These are phyloP conservation scores for Zapus hudsonius DNA, from an alignment of 2,113 vertebrate species.

Conservation along the genomic window DNA sequence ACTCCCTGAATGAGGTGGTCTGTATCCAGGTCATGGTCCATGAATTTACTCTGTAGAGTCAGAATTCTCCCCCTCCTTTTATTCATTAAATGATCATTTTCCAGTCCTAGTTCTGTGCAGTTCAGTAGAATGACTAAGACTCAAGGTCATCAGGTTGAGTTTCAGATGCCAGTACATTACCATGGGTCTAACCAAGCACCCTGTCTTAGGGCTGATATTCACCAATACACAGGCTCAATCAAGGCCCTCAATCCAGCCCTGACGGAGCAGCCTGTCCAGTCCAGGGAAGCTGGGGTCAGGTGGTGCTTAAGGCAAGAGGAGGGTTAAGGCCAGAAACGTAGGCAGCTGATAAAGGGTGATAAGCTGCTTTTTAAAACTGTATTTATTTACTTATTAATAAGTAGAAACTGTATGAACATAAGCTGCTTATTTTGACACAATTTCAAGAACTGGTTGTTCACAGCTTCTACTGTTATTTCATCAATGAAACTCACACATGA, in stretches of 20 bases:
- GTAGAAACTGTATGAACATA: too few species aligned
- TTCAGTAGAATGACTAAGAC: not conserved
- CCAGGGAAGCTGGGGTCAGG: not conserved
- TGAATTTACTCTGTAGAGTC: too few species aligned
- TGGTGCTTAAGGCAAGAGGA: not conserved
- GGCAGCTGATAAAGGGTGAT: not conserved
- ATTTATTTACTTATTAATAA: too few species aligned
- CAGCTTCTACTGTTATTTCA: not conserved
- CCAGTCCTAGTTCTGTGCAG: not conserved
- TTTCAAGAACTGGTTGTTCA: not conserved
- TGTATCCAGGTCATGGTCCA: too few species aligned
- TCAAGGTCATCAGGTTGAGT: not conserved
- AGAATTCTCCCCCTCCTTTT: not conserved
- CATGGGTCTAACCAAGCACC: not conserved
- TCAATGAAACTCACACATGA: not conserved
- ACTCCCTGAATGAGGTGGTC: too few species aligned
- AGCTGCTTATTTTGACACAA: slow-evolving; percentile 9
- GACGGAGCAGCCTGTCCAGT: not conserved
- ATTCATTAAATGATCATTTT: not conserved
- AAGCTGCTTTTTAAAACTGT: too few species aligned
- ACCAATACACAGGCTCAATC: not conserved
- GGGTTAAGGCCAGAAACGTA: rapidly evolving
- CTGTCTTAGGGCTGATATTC: not conserved
- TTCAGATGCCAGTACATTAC: not conserved
- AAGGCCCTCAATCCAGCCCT: not conserved